These are phyloP conservation scores for Zoanthus solanderi DNA, from an alignment of 92 coral and sea anemone genomes.

Conservation along the genomic window DNA sequence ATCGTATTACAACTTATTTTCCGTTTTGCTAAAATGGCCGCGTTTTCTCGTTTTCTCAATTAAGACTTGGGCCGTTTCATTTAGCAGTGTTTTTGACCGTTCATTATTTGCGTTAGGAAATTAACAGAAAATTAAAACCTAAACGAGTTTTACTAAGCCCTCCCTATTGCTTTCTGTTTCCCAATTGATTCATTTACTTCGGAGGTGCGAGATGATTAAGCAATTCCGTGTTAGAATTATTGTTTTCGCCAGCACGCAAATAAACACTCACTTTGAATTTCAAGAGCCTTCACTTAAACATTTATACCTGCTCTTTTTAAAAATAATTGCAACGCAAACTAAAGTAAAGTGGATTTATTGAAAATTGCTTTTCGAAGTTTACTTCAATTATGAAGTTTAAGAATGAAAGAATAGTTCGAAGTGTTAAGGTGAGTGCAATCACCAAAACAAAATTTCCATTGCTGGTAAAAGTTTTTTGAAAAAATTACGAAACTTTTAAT, in stretches of 20 bases:
- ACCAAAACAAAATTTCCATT: neutral
- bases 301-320: conserved; percentile 28
- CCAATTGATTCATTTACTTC: neutral
- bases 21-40: conserved; percentile 44
- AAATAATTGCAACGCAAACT: conserved; percentile 8
- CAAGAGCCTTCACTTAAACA: conserved; percentile 20
- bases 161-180: neutral
- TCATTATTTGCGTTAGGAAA: conserved; percentile 40
- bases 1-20: neutral
- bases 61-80: conserved; percentile 45
- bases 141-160: conserved; percentile 27
- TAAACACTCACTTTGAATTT: conserved; percentile 32
- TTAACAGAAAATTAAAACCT: conserved; percentile 41
- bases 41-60: conserved; percentile 63
- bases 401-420: neutral
- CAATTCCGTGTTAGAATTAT: neutral
- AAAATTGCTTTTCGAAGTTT: neutral
- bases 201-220: conserved; percentile 18
- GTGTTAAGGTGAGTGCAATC: neutral
- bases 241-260: conserved; percentile 14
- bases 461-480: neutral
- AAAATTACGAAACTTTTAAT: neutral
- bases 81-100: conserved; percentile 40
- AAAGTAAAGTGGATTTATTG: conserved; percentile 5
- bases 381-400: neutral